Conservation (phyloP, 2,888 invertebrate genomes). For the Syritta pipiens region DNA sequence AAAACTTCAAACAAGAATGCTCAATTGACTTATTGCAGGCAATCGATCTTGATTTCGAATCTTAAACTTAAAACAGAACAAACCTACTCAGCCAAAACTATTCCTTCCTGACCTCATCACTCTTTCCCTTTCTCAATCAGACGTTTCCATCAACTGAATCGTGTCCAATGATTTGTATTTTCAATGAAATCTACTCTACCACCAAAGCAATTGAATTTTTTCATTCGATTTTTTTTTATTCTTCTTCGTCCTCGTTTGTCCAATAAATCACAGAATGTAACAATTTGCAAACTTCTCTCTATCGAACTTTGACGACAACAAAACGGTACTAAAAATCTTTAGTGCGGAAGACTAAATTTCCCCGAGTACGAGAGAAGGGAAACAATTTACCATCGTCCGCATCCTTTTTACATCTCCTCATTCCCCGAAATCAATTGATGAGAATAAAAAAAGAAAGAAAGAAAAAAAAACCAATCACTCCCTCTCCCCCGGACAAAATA, state of each 20-base stretch:
- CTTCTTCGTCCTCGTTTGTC: background rate
- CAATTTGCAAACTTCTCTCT: constrained; percentile 58
- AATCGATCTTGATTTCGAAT: too few relatives aligned
- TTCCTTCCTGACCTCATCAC: too few relatives aligned
- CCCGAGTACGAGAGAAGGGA: constrained; percentile 8
- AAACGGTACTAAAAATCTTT: constrained; percentile 52
- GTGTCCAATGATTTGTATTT: background rate
- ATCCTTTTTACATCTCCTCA: constrained; percentile 24
- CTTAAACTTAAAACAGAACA: too few relatives aligned
- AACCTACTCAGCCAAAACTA: background rate
- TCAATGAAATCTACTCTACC: too few relatives aligned
- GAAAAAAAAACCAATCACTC: constrained; percentile 60
- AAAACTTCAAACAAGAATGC: too few relatives aligned
- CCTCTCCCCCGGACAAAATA: constrained; percentile 35
- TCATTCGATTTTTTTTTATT: too few relatives aligned
- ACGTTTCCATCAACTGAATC: background rate
- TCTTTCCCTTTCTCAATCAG: too few relatives aligned
- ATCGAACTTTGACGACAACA: constrained; percentile 38
- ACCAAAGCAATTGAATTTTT: too few relatives aligned
- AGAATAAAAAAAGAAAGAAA: too few relatives aligned
- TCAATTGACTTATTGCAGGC: too few relatives aligned
- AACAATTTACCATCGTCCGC: constrained; percentile 32
- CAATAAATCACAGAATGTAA: constrained; percentile 55
- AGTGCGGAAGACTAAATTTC: constrained; percentile 61
- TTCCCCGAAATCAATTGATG: constrained; percentile 41